phyloP scores from a whole-genome alignment of 2,113 vertebrate genomes.

The Hippocampus barbouri region DNA sequence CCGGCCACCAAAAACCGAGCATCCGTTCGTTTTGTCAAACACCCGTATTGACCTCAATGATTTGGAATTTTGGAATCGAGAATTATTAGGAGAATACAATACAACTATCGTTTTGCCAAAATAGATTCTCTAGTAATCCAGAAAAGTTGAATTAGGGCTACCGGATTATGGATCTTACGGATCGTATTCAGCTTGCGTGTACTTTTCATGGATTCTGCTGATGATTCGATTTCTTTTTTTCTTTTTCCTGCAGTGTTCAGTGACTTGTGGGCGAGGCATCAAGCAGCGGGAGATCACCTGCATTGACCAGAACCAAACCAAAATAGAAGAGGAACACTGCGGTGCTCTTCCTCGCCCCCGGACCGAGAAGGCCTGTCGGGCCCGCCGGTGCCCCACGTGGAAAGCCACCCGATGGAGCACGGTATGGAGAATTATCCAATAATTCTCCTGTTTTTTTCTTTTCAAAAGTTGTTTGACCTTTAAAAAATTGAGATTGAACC shows the following conservation, averaged over 20 bases:
- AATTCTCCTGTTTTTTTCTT: not conserved
- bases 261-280: conserved; percentile 86
- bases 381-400: conserved; percentile 84
- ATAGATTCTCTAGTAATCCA: no score
- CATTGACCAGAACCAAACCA: conserved; percentile 68
- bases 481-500: not conserved
- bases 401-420: conserved; percentile 83
- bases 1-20: not conserved
- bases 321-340: conserved; percentile 78
- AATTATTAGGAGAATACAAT: no score
- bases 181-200: not conserved
- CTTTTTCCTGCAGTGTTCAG: conserved; percentile 80
- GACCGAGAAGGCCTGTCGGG: conserved; percentile 79
- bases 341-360: conserved; percentile 77
- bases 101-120: no score
- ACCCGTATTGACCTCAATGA: not conserved
- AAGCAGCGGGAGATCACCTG: conserved; percentile 84
- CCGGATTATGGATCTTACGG: no score
- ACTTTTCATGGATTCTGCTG: not conserved
- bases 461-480: not conserved
- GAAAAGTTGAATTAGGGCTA: no score
- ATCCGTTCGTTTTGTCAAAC: not conserved
- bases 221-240: not conserved
- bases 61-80: not conserved
- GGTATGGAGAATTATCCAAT: conserved; percentile 65